Percentiles rank a stretch among this genome's conserved stretches.
phyloP scores from a whole-genome alignment of 2,797 vertebrate genomes.

The Protosalanx chinensis region DNA sequence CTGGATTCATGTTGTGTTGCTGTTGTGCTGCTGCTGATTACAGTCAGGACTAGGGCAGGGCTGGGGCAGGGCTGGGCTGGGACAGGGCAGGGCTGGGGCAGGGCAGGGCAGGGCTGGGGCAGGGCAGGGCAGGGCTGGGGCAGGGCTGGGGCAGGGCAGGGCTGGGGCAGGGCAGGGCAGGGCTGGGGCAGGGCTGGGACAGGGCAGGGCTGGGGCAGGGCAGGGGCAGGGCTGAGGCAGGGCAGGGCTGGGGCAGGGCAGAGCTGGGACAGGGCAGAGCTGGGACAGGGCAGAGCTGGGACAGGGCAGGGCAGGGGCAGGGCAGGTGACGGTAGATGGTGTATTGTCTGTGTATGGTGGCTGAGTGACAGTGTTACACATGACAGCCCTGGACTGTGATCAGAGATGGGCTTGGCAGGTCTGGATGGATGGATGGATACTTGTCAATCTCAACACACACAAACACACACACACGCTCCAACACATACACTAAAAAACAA shows the following conservation, averaged over 20 bases:
- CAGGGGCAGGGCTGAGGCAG: too few species aligned
- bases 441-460: conserved; percentile 29
- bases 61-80: not conserved
- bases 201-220: too few species aligned
- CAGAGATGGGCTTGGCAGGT: conserved; percentile 50
- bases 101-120: not conserved
- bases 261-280: not conserved
- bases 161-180: too few species aligned
- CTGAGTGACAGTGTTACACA: conserved; percentile 62
- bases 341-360: conserved; percentile 10
- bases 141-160: too few species aligned
- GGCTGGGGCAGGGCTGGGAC: too few species aligned
- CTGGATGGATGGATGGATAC: conserved; percentile 48
- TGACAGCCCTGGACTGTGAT: conserved; percentile 67
- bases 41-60: too few species aligned
- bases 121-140: too few species aligned
- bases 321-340: not conserved
- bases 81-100: not conserved
- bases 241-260: not conserved
- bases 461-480: conserved; percentile 30
- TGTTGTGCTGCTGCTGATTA: too few species aligned
- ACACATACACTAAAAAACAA: not conserved
- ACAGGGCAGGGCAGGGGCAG: too few species aligned
- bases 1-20: too few species aligned
- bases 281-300: too few species aligned